phyloP scores from a whole-genome alignment of 2,797 vertebrate species.

The Phalloptychus januarius region DNA sequence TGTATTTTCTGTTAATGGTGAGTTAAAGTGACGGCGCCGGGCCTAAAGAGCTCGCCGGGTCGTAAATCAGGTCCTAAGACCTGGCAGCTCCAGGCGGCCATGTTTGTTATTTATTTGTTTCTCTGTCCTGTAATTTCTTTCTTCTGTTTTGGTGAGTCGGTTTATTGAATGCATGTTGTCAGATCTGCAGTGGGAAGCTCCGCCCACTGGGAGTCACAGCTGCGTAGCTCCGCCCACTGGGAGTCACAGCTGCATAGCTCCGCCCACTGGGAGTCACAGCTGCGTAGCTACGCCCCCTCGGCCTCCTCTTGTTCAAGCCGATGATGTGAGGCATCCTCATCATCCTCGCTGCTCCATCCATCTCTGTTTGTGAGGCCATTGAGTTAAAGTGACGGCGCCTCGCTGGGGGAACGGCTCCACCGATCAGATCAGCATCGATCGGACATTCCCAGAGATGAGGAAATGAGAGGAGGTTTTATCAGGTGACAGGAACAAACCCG shows the following conservation, averaged over 20 bases:
- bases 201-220: constrained; percentile 36
- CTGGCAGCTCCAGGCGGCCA: not conserved
- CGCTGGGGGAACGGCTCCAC: constrained; percentile 25
- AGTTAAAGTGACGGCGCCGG: not conserved
- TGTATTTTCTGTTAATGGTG: not conserved
- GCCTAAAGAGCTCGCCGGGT: not conserved
- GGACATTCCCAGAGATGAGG: constrained; percentile 40
- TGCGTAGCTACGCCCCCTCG: constrained; percentile 27
- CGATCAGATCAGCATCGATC: constrained; percentile 57
- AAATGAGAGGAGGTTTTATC: constrained; percentile 12
- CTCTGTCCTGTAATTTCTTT: not conserved
- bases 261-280: constrained; percentile 36
- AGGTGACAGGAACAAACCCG: no score
- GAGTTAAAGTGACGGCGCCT: constrained; percentile 49
- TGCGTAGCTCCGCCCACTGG: constrained; percentile 25
- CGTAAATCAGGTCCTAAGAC: not conserved
- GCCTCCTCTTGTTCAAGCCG: not conserved
- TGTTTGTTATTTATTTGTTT: not conserved
- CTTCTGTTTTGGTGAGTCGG: not conserved
- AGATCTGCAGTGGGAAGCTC: constrained; percentile 15
- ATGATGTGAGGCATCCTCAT: not conserved
- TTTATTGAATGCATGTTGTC: constrained; percentile 14
- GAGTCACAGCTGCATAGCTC: constrained; percentile 34
- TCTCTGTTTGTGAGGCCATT: constrained; percentile 43
- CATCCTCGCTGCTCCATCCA: not conserved